phyloP scores from a whole-genome alignment of 2,113 vertebrate species.

The Scolopax mira region DNA sequence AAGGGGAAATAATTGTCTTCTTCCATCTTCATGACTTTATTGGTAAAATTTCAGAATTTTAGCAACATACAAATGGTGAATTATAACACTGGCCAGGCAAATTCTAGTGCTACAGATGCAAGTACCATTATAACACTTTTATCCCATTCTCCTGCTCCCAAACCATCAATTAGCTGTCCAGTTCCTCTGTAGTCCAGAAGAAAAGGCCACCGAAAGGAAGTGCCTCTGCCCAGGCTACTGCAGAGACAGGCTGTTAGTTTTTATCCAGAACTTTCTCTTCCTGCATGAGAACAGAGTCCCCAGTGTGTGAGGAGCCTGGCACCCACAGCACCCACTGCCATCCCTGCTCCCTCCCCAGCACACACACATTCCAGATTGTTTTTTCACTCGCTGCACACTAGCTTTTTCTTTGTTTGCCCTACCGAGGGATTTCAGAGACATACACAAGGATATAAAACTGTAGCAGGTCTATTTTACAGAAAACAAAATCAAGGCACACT shows the following conservation, averaged over 20 bases:
- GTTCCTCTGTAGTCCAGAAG: not conserved
- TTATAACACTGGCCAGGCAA: not conserved
- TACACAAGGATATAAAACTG: not conserved
- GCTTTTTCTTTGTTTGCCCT: not conserved
- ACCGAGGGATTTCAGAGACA: not conserved
- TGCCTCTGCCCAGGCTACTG: not conserved
- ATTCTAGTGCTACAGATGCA: not conserved
- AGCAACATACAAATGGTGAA: not conserved
- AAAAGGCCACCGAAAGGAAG: not conserved
- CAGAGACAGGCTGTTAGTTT: not conserved
- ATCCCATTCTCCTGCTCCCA: not conserved
- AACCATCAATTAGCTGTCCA: not conserved
- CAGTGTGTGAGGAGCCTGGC: not conserved
- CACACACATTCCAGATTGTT: not conserved
- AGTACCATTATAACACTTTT: not conserved
- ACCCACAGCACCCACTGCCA: not conserved
- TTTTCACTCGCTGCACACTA: not conserved
- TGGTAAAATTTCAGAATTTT: not conserved
- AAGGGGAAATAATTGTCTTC: not conserved
- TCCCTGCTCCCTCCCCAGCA: not conserved
- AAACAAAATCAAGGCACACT: not conserved
- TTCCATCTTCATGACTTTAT: not conserved
- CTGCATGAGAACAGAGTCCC: not conserved
- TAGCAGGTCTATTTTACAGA: not conserved
- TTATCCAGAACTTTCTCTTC: not conserved